Percentiles rank a stretch among this genome's conserved stretches.
These are phyloP conservation scores for Galagoides demidoff DNA, from an alignment of 2,797 vertebrate species.

Conservation along the genomic window DNA sequence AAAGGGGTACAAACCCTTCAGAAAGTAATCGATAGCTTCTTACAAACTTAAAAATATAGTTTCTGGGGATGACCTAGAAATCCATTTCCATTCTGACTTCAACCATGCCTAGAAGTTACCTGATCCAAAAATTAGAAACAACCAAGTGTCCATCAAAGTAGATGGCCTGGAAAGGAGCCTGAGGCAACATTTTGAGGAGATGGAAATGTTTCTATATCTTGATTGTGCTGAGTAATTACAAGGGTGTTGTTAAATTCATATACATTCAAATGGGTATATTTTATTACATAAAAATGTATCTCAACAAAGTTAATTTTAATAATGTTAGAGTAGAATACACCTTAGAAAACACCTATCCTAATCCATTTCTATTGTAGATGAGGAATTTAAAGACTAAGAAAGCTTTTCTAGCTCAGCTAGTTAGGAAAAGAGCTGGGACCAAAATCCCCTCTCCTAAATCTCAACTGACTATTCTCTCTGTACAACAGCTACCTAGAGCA, in stretches of 20 bases:
- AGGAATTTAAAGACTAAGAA: background rate
- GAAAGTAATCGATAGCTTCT: background rate
- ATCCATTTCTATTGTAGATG: background rate
- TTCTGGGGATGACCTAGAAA: background rate
- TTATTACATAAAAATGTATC: background rate
- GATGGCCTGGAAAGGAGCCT: background rate
- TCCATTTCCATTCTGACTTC: background rate
- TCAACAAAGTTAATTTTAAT: background rate
- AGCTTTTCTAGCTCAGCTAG: background rate
- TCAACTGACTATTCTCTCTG: background rate
- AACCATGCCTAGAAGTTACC: background rate
- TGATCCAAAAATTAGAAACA: background rate
- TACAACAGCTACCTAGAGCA: background rate
- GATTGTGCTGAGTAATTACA: background rate
- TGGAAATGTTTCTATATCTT: background rate
- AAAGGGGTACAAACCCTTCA: background rate
- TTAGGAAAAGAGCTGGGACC: background rate
- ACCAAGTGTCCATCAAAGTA: background rate
- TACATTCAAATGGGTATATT: background rate
- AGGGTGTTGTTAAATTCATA: background rate
- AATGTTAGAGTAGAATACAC: background rate
- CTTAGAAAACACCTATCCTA: conserved; percentile 1
- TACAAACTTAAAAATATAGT: background rate
- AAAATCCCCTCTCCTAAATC: background rate
- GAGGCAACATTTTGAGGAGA: background rate